Percentiles rank a stretch among this genome's conserved stretches.
Evolutionary conservation across 2,113 vertebrate species (phyloP).

Genomic region (Zapus hudsonius): DNA sequence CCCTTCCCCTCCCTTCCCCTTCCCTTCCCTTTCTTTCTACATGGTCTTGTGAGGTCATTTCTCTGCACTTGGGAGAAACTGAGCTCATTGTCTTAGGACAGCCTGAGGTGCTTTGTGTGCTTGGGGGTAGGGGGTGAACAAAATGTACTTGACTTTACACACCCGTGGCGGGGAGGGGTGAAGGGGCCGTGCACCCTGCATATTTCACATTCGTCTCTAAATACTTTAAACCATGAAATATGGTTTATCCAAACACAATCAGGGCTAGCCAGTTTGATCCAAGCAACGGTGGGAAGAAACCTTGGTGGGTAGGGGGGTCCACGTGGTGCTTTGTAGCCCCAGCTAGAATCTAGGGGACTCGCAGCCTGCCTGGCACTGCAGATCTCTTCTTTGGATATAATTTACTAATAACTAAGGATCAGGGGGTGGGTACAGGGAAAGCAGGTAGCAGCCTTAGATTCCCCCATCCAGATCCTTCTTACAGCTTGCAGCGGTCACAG

Average conservation of each 20-base stretch:
- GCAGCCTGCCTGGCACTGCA: accelerated
- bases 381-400: neutral
- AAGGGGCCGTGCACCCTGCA: neutral
- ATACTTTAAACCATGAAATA: constrained; percentile 49
- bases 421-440: neutral
- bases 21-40: accelerated
- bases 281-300: neutral
- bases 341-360: accelerated
- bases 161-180: neutral
- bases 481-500: accelerated
- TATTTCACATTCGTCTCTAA: constrained; percentile 48
- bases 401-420: neutral
- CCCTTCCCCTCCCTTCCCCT: no score
- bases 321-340: neutral
- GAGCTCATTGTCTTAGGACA: constrained; percentile 34
- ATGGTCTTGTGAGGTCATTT: neutral
- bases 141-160: neutral
- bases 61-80: constrained; percentile 58
- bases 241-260: constrained; percentile 55
- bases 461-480: neutral
- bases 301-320: neutral
- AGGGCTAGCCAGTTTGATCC: constrained; percentile 29
- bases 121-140: neutral
- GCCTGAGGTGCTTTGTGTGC: constrained; percentile 55
- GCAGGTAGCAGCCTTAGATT: neutral